phyloP scores from a whole-genome alignment of 1,140 invertebrate species.

The Papilio polyxenes region DNA sequence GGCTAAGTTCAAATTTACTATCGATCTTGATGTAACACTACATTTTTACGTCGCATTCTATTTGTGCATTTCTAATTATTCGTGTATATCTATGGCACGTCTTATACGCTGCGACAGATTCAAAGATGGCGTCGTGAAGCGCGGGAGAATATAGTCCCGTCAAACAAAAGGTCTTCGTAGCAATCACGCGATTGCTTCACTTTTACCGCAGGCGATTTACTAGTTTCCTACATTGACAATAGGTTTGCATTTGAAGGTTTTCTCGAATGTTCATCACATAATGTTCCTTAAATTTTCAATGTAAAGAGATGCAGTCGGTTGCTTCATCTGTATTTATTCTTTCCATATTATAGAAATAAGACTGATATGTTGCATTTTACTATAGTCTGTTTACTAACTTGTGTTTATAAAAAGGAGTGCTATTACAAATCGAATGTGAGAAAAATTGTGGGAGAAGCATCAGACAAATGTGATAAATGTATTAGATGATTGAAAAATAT shows the following conservation, averaged over 20 bases:
- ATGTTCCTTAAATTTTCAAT: constrained; percentile 37
- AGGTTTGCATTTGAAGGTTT: constrained; percentile 37
- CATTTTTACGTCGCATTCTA: constrained; percentile 50
- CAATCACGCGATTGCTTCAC: constrained; percentile 38
- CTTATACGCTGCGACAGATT: neutral
- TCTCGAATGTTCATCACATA: constrained; percentile 26
- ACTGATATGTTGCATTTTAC: constrained; percentile 70
- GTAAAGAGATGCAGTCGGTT: constrained; percentile 21
- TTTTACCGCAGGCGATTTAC: constrained; percentile 35
- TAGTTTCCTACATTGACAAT: constrained; percentile 40
- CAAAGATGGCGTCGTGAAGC: constrained; percentile 32
- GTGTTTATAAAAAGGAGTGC: constrained; percentile 20
- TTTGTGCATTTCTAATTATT: constrained; percentile 47
- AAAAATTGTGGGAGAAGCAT: constrained; percentile 8
- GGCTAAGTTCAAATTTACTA: constrained; percentile 58
- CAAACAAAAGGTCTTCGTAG: constrained; percentile 27
- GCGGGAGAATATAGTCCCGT: constrained; percentile 2
- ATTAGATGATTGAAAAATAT: neutral
- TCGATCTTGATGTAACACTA: constrained; percentile 56
- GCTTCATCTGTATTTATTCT: constrained; percentile 42
- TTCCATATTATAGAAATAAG: constrained; percentile 70
- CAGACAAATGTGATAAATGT: neutral
- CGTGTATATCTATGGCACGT: neutral
- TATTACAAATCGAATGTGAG: constrained; percentile 2
- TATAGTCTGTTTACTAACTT: constrained; percentile 31